Evolutionary conservation across 2,888 invertebrate genomes (phyloP), one percentile per base, ranked within the genome.

Genomic region (Scelioninae gen. 1): DNA sequence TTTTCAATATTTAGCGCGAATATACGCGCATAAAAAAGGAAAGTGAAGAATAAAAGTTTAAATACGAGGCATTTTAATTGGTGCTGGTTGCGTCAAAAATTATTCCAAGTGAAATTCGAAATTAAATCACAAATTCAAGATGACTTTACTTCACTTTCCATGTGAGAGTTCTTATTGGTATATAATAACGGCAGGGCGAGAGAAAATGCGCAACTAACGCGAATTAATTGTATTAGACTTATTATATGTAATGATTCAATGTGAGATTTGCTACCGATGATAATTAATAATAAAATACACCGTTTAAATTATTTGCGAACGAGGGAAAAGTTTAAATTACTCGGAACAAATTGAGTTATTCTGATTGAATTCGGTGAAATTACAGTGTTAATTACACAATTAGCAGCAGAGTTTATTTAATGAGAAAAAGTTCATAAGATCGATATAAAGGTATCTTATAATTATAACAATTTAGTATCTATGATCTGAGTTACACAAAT

Each of bases 151-250:
- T 60, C 43, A 72, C 71, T 72, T 72, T 72, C 51, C 51, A 40
- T 40, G 51, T 9, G 71, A 72, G 51, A 71, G 49, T 60, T 60
- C 51, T 60, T 62, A 51, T 53, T 51, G 45, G 31, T n/a, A n/a
- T n/a, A n/a, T n/a, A n/a, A n/a, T 16, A 51, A 23, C 8, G 31
- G 51, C n/a, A 29, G 49, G 11, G 49, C 31, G 40, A 51, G 51
- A 51, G 71, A 60, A 72, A 72, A 60, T 58, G 32, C n/a, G 56
- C 23, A n/a, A 23, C 10, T 10, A 10, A 51, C 8, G 2, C 8
- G 47, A 68, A 56, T 68, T 68, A 56, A 68, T 68, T 68, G 68
- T 68, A 68, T 68, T 45, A 68, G 16, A 56, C 15, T 34, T 58
- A 58, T 58, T 47, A 45, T 68, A 47, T 11, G 11, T 13, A 68